Conservation (phyloP, 1,140 invertebrate genomes). For the Coboldia fuscipes region DNA sequence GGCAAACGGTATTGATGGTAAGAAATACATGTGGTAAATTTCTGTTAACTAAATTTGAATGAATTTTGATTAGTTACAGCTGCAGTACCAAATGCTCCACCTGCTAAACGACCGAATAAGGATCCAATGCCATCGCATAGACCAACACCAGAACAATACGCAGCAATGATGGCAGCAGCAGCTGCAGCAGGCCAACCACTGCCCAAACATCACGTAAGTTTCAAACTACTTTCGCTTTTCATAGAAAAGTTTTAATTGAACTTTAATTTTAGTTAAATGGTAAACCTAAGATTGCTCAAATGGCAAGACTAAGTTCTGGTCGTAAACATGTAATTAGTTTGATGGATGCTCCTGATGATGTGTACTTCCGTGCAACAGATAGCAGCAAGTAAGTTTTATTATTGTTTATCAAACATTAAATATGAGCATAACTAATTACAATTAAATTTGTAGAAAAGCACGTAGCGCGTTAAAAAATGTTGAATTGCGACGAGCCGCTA, state of each 20-base stretch:
- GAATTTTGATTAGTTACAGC: slow-evolving; percentile 8
- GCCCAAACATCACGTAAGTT: slow-evolving; percentile 36
- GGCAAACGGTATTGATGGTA: slow-evolving; percentile 74
- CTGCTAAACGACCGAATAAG: slow-evolving; percentile 41
- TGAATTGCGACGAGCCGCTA: slow-evolving; percentile 68
- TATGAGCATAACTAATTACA: not conserved
- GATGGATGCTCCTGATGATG: slow-evolving; percentile 95
- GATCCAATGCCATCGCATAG: slow-evolving; percentile 44
- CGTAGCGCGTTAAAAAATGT: slow-evolving; percentile 55
- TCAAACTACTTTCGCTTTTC: not conserved
- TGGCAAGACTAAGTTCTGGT: slow-evolving; percentile 33
- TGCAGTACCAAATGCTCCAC: slow-evolving; percentile 25
- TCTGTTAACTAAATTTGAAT: not conserved
- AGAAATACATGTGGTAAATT: slow-evolving; percentile 17
- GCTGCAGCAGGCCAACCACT: slow-evolving; percentile 33
- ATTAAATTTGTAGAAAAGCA: slow-evolving; percentile 40
- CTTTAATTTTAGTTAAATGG: slow-evolving; percentile 30
- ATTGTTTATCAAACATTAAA: not conserved
- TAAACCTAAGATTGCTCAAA: slow-evolving; percentile 48
- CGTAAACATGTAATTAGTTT: slow-evolving; percentile 86
- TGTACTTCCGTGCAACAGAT: slow-evolving; percentile 83
- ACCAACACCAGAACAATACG: slow-evolving; percentile 38
- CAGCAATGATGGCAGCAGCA: slow-evolving; percentile 35
- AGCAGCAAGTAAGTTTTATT: slow-evolving; percentile 56
- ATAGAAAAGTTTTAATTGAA: slow-evolving; percentile 1